phyloP scores from a whole-genome alignment of 1,140 invertebrate species.

The Drosophila bipectinata region DNA sequence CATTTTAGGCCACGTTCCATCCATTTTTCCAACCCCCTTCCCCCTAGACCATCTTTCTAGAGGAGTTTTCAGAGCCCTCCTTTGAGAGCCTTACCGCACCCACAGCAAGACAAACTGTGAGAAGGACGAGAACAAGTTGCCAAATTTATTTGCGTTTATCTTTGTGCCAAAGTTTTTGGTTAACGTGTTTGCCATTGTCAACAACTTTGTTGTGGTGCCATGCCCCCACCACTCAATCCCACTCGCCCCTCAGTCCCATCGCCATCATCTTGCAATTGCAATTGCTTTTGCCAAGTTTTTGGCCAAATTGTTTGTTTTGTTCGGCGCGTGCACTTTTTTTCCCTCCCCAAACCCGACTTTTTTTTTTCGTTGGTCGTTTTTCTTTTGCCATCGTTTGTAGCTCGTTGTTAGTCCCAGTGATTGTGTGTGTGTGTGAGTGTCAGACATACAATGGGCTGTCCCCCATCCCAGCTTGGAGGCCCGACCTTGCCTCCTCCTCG shows the following conservation, averaged over 20 bases:
- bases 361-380: slow-evolving; percentile 13
- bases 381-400: slow-evolving; percentile 2
- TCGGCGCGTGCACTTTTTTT: slow-evolving; percentile 75
- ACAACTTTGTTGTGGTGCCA: slow-evolving; percentile 79
- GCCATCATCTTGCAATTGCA: slow-evolving; percentile 65
- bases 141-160: slow-evolving; percentile 82
- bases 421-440: slow-evolving; percentile 31
- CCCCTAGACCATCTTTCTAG: not conserved
- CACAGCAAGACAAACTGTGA: slow-evolving; percentile 50
- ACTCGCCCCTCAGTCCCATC: not conserved
- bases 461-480: slow-evolving; percentile 11
- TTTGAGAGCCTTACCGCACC: slow-evolving; percentile 9
- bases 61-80: not conserved
- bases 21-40: not conserved
- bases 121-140: slow-evolving; percentile 55
- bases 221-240: slow-evolving; percentile 50
- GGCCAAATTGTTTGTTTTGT: slow-evolving; percentile 79
- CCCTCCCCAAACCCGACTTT: not conserved
- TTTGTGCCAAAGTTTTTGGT: slow-evolving; percentile 80
- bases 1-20: slow-evolving; percentile 11
- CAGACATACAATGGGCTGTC: slow-evolving; percentile 32
- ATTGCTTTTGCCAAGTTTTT: slow-evolving; percentile 80
- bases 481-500: slow-evolving; percentile 4
- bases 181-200: slow-evolving; percentile 81
- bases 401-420: slow-evolving; percentile 24